Evolutionary conservation across 1,140 invertebrate genomes (phyloP).

Genomic region (Drosophila orosa): DNA sequence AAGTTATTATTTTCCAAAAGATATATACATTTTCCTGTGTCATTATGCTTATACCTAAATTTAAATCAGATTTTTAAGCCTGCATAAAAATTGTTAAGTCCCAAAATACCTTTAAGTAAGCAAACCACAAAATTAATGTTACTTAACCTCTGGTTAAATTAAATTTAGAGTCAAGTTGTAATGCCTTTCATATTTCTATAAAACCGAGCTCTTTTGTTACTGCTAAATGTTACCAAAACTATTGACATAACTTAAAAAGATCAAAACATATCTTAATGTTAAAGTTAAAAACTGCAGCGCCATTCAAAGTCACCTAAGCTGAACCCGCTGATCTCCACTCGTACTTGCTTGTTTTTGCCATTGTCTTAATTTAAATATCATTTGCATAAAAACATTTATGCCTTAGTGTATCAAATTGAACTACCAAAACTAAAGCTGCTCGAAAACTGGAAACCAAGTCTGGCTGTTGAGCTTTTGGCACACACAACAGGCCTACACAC

Average conservation of each 20-base stretch:
- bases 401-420: conserved; percentile 70
- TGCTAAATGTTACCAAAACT: too few relatives aligned
- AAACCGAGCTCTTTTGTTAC: too few relatives aligned
- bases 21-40: neutral
- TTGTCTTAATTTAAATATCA: conserved; percentile 70
- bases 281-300: neutral
- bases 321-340: conserved; percentile 6
- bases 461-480: conserved; percentile 26
- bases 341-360: conserved; percentile 59
- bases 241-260: neutral
- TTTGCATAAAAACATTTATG: conserved; percentile 75
- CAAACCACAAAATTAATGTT: neutral
- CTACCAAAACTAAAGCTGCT: conserved; percentile 44
- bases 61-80: neutral
- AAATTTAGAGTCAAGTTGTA: neutral
- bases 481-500: conserved; percentile 15
- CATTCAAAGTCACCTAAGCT: conserved; percentile 5
- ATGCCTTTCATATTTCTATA: neutral
- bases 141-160: neutral
- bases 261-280: neutral
- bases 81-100: neutral
- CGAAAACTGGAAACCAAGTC: conserved; percentile 34
- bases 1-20: neutral
- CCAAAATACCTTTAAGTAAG: neutral
- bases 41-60: neutral